Conservation (phyloP, 2,888 invertebrate species). For the Plusia festucae region DNA sequence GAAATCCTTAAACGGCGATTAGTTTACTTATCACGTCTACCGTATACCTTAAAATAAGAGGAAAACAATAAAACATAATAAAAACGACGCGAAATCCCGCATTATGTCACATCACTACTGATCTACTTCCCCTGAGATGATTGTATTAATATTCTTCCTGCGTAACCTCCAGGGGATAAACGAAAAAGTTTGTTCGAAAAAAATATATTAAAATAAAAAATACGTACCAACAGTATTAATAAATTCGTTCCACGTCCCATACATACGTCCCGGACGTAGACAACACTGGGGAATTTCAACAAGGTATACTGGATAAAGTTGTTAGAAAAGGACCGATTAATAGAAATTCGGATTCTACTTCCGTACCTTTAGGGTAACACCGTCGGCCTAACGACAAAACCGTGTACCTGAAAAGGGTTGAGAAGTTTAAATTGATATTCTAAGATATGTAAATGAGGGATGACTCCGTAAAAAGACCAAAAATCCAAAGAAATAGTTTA, state of each 20-base stretch:
- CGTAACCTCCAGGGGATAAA: conserved; percentile 41
- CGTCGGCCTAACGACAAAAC: conserved; percentile 7
- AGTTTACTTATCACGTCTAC: conserved; percentile 23
- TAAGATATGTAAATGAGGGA: conserved; percentile 27
- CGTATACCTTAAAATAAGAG: conserved; percentile 19
- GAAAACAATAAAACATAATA: conserved; percentile 44
- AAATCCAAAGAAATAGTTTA: not conserved
- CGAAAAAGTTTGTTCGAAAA: conserved; percentile 53
- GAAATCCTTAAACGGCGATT: not conserved
- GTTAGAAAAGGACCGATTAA: conserved; percentile 30
- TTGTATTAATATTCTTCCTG: conserved; percentile 51
- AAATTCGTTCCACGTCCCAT: conserved; percentile 53
- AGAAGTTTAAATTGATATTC: conserved; percentile 20
- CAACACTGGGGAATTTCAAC: conserved; percentile 47
- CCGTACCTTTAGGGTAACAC: conserved; percentile 27
- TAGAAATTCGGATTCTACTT: conserved; percentile 30
- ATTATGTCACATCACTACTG: conserved; percentile 45
- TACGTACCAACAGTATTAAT: conserved; percentile 49
- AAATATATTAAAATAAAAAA: conserved; percentile 57
- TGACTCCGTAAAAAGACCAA: conserved; percentile 10
- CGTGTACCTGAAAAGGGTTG: conserved; percentile 38
- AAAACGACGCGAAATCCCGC: conserved; percentile 19
- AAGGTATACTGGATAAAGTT: conserved; percentile 37
- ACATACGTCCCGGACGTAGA: conserved; percentile 42
- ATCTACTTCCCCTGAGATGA: conserved; percentile 45